These are phyloP conservation scores for Sitta europaea DNA, from an alignment of 2,113 vertebrate genomes.

Conservation along the genomic window DNA sequence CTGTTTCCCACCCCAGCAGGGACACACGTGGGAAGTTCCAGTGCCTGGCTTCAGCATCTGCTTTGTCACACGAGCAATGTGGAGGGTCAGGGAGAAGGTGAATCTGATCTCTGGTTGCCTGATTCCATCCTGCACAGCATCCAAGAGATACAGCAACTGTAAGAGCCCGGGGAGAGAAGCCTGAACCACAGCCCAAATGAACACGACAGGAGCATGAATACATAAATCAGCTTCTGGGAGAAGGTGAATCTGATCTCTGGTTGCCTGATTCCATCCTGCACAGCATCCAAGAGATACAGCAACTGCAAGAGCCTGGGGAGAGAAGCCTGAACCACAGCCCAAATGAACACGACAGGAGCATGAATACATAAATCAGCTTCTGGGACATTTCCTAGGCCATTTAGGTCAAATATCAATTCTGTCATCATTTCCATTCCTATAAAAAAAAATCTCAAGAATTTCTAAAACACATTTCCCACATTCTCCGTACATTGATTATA, in stretches of 20 bases:
- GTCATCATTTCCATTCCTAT: background rate
- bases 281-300: constrained; percentile 85
- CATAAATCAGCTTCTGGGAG: too few species aligned
- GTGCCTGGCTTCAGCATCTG: constrained; percentile 91
- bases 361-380: background rate
- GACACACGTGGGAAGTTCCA: background rate
- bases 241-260: too few species aligned
- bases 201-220: too few species aligned
- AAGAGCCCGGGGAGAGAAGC: constrained; percentile 2
- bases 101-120: constrained; percentile 79
- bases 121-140: constrained; percentile 86
- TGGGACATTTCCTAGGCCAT: background rate
- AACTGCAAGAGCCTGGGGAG: constrained; percentile 71
- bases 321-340: background rate
- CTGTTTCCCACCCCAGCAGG: background rate
- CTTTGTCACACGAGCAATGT: constrained; percentile 81
- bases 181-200: background rate
- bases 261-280: constrained; percentile 87
- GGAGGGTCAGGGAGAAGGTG: constrained; percentile 81
- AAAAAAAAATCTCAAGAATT: background rate
- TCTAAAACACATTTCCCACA: background rate
- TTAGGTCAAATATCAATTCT: background rate
- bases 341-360: background rate
- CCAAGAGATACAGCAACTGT: constrained; percentile 89
- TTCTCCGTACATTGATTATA: background rate